Evolutionary conservation across 2,797 vertebrate genomes (phyloP).

Genomic region (Hippocampus kuda): DNA sequence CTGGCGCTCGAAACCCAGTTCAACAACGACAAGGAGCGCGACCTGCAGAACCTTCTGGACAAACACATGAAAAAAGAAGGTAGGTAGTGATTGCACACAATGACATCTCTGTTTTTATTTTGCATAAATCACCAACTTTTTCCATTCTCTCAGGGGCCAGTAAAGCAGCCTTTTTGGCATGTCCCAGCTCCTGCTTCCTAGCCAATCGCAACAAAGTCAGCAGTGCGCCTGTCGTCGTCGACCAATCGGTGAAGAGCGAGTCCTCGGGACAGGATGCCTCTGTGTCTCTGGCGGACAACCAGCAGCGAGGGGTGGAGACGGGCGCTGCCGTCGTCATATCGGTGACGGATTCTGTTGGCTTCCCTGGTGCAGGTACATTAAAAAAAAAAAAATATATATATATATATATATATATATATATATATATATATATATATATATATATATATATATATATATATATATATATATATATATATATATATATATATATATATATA

Average conservation of each 20-base stretch:
- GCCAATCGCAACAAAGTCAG: slow-evolving; percentile 84
- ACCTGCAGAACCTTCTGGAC: slow-evolving; percentile 91
- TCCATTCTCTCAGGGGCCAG: slow-evolving; percentile 76
- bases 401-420: too few relatives aligned
- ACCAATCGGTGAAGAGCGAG: slow-evolving; percentile 86
- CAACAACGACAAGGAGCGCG: slow-evolving; percentile 98
- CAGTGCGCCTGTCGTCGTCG: slow-evolving; percentile 32
- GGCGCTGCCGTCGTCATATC: slow-evolving; percentile 61
- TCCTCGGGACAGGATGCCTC: slow-evolving; percentile 72
- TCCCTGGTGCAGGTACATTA: slow-evolving; percentile 71
- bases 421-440: too few relatives aligned
- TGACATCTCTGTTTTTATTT: not conserved
- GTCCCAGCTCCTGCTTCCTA: slow-evolving; percentile 94
- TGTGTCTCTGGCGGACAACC: slow-evolving; percentile 64
- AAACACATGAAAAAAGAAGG: slow-evolving; percentile 98
- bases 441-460: too few relatives aligned
- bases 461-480: too few relatives aligned
- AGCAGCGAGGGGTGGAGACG: slow-evolving; percentile 64
- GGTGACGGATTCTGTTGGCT: slow-evolving; percentile 59
- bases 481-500: too few relatives aligned
- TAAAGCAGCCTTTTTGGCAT: slow-evolving; percentile 92
- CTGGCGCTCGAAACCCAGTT: slow-evolving; percentile 96
- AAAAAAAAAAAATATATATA: too few relatives aligned
- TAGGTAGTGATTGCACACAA: slow-evolving; percentile 67
- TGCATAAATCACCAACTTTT: too few relatives aligned